phyloP scores from a whole-genome alignment of 2,113 vertebrate species.

The Terrapene triunguis region DNA sequence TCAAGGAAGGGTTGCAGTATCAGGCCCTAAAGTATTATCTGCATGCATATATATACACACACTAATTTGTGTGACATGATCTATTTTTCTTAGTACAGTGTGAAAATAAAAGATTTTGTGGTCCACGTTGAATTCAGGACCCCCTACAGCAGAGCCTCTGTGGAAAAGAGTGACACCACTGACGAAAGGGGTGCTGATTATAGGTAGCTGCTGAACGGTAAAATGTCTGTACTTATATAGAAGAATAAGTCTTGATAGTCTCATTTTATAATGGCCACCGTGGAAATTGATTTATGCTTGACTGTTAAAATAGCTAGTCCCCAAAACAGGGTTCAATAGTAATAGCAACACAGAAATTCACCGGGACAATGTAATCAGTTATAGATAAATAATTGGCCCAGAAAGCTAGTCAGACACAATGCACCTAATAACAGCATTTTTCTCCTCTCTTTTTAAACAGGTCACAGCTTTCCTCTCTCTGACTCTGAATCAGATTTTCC shows the following conservation, averaged over 20 bases:
- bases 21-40: background rate
- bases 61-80: background rate
- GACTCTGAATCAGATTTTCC: conserved; percentile 14
- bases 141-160: background rate
- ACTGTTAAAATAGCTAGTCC: rapidly evolving
- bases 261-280: background rate
- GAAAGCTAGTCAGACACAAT: background rate
- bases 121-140: background rate
- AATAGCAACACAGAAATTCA: background rate
- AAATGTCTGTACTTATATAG: background rate
- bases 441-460: conserved; percentile 25
- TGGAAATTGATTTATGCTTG: background rate
- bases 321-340: background rate
- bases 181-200: background rate
- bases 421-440: background rate
- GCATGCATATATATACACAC: background rate
- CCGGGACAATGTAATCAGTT: background rate
- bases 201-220: background rate
- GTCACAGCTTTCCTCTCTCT: conserved; percentile 39
- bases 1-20: background rate
- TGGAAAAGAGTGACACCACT: background rate
- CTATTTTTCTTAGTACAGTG: background rate
- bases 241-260: background rate
- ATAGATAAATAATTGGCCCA: background rate
- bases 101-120: background rate